Evolutionary conservation across 1,140 invertebrate species (phyloP).

Genomic region (Lepidurus arcticus): DNA sequence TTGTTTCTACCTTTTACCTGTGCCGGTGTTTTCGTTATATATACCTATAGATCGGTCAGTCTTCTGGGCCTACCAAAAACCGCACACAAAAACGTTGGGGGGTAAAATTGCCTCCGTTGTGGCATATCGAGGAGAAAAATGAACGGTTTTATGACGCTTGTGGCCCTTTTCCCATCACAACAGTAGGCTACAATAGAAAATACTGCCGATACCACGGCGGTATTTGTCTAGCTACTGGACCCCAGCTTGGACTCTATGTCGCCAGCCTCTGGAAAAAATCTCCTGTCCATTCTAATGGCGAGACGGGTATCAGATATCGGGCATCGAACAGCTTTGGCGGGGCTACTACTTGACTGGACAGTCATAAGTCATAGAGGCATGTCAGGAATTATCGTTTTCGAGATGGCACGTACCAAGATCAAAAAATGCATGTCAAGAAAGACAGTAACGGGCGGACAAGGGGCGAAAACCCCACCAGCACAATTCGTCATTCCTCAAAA

Average conservation of each 20-base stretch:
- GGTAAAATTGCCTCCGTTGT: neutral
- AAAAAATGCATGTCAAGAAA: neutral
- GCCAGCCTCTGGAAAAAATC: neutral
- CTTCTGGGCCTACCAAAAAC: neutral
- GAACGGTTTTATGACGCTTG: neutral
- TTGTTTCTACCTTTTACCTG: neutral
- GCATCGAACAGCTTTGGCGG: neutral
- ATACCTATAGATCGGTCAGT: neutral
- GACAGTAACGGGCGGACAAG: neutral
- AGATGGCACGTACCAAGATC: constrained; percentile 3
- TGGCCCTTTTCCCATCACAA: neutral
- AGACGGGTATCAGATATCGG: neutral
- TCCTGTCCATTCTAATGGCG: neutral
- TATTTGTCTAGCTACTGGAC: neutral
- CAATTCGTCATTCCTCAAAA: neutral
- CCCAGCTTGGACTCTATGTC: neutral
- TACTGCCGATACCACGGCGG: neutral
- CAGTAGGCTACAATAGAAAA: neutral
- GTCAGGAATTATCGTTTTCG: neutral
- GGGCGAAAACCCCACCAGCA: neutral
- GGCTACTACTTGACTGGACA: neutral
- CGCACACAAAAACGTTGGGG: neutral
- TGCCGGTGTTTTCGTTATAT: neutral
- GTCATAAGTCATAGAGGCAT: neutral
- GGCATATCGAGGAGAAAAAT: neutral